Evolutionary conservation across 2,113 vertebrate species (phyloP).

Genomic region (Stigmatopora nigra): DNA sequence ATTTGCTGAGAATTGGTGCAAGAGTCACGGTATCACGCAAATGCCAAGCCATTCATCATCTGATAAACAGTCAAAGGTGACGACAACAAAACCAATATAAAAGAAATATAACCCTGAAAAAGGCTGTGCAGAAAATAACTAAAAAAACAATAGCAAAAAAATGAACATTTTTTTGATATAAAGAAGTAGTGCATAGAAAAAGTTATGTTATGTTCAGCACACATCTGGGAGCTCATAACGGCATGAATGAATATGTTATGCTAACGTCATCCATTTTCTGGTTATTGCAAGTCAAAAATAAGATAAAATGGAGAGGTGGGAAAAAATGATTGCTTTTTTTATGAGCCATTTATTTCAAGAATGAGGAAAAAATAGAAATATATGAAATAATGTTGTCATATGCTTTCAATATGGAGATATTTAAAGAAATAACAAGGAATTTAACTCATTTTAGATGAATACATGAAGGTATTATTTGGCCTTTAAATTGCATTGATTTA

Average conservation of each 20-base stretch:
- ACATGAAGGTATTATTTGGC: neutral
- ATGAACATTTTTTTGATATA: too few relatives aligned
- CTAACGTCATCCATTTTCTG: neutral
- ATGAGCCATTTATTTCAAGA: neutral
- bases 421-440: neutral
- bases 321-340: neutral
- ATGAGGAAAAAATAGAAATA: neutral
- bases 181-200: neutral
- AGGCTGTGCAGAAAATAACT: neutral
- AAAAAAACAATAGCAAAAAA: too few relatives aligned
- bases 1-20: neutral
- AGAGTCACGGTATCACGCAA: neutral
- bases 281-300: neutral
- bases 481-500: too few relatives aligned
- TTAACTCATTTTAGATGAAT: neutral
- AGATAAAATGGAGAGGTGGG: neutral
- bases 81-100: neutral
- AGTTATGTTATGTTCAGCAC: neutral
- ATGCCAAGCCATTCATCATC: neutral
- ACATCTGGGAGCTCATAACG: neutral
- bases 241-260: neutral
- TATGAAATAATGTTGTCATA: neutral
- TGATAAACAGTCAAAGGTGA: neutral
- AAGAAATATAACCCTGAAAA: neutral
- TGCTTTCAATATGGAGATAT: neutral